These are phyloP conservation scores for Petrocephalus zakoni DNA, from an alignment of 2,113 vertebrate species.

Conservation along the genomic window DNA sequence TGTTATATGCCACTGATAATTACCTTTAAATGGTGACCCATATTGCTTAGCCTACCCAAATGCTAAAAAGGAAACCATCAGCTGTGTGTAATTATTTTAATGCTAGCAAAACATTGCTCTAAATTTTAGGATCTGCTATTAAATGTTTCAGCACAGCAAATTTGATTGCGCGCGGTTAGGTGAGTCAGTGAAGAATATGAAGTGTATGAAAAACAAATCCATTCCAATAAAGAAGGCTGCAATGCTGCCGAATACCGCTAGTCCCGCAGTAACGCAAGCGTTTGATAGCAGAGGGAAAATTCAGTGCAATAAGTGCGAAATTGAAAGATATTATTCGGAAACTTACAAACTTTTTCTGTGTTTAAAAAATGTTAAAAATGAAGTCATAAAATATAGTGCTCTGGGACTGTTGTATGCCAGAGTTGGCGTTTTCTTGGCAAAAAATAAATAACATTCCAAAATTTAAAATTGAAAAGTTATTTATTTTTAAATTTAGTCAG, in stretches of 20 bases:
- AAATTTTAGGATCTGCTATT: background rate
- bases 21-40: background rate
- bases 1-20: too few species aligned
- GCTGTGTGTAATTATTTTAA: background rate
- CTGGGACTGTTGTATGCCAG: background rate
- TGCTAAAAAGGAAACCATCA: background rate
- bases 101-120: background rate
- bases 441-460: background rate
- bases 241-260: background rate
- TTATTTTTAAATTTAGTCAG: background rate
- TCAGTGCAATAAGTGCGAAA: background rate
- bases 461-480: too few species aligned
- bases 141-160: background rate
- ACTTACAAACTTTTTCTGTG: background rate
- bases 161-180: background rate
- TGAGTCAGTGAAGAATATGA: background rate
- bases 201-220: background rate
- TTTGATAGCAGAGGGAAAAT: background rate
- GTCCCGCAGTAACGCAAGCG: background rate
- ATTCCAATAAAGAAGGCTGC: background rate
- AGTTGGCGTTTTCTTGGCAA: background rate
- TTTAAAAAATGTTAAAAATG: background rate
- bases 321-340: background rate
- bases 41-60: background rate
- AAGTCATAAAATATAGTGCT: background rate